These are phyloP conservation scores for Chrysolina haemoptera DNA, from an alignment of 2,888 invertebrate species.

Conservation along the genomic window DNA sequence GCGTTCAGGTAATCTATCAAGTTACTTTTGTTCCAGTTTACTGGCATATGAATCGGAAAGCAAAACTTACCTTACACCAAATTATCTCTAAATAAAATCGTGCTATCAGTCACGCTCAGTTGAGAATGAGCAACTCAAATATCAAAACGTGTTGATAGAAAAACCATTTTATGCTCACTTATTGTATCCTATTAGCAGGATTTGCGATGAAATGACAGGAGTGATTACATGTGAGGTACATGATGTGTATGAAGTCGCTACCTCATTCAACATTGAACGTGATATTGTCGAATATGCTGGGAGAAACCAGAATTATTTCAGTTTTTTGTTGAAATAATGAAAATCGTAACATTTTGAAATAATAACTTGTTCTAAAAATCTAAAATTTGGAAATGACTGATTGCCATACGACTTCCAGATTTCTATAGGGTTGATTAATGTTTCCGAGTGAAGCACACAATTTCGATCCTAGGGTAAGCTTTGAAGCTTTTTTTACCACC, in stretches of 20 bases:
- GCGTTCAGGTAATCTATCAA: too few relatives aligned
- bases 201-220: constrained; percentile 30
- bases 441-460: too few relatives aligned
- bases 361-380: too few relatives aligned
- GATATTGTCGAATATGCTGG: too few relatives aligned
- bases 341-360: too few relatives aligned
- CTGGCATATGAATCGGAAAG: constrained; percentile 24
- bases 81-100: constrained; percentile 41
- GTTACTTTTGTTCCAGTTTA: neutral
- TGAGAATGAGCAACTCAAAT: constrained; percentile 37
- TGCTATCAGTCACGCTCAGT: constrained; percentile 47
- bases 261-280: neutral
- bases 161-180: constrained; percentile 45
- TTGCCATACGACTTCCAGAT: too few relatives aligned
- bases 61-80: constrained; percentile 25
- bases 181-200: constrained; percentile 36
- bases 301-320: too few relatives aligned
- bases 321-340: too few relatives aligned
- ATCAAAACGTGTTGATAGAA: constrained; percentile 47
- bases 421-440: too few relatives aligned
- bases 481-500: too few relatives aligned
- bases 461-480: too few relatives aligned
- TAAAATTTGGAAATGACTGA: too few relatives aligned
- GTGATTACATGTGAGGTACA: constrained; percentile 11
- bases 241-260: neutral